Evolutionary conservation across 2,113 vertebrate genomes (phyloP), one percentile per base, ranked within the genome.

Genomic region (Sciurus niger): DNA sequence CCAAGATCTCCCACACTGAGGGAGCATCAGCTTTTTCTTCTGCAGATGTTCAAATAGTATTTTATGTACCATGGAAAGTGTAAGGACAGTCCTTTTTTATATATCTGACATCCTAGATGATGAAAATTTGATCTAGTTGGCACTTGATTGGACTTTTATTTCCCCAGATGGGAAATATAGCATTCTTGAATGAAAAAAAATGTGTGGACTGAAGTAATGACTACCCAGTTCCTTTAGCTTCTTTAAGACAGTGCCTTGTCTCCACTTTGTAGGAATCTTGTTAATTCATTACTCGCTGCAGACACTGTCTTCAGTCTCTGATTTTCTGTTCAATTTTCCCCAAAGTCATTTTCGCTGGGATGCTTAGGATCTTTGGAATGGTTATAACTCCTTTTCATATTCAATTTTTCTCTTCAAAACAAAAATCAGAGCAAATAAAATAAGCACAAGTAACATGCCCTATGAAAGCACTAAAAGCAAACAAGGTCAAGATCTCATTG

Each of bases 401-500:
- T 74, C 80, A 63, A 13, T 51, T 60, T 90, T 14, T 86, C 65
- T 84, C 72, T 96, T 96, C 80, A 91, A 97, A 94, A 85, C 60
- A 89, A 89, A 94, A 83, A 83, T 91, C 84, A 84, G 63, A 83
- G 83, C 73, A 58, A 89, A 67, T 51, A 67, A 84, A 93, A 95
- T 30, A 89, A 79, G 68, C 51, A 22, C 22, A 18, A 24, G 30
- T 37, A 74, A 51, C 4, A 60, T 30, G n/a, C 46, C 63, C 46
- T 46, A 40, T 34, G 43, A 87, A 96, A 92, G 34, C n/a, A 28
- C 60, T 7, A 48, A 87, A 85, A 32, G 89, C 70, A 84, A 74
- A 60, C 37, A 86, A 92, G 40, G 76, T 40, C 93, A 78, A 17
- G 30, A 76, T 87, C 82, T 88, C 86, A 32, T 8, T 72, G 32